Evolutionary conservation across 1,140 invertebrate species (phyloP), one percentile per base, ranked within the genome.

Genomic region (Drosophila kanapiae): DNA sequence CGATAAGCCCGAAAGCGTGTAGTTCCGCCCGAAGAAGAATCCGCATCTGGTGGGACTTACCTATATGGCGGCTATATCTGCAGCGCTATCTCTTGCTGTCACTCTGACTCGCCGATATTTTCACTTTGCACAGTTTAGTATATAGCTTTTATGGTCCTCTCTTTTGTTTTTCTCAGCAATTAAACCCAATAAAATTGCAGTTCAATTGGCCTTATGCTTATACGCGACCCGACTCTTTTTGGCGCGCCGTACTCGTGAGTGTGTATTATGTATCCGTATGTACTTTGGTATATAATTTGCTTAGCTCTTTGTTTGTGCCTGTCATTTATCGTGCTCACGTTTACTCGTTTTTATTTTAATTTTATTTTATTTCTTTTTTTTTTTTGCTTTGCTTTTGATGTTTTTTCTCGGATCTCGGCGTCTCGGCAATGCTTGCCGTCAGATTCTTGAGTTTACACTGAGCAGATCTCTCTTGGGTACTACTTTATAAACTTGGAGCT

Each of bases 151-250:
- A 37, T 42, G 13, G 23, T 42, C 23, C 45, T 64, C 64, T 45
- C 49, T 40, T 56, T 18, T 23, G 16, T 38, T 60, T 23, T 42
- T 61, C 69, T 61, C 16, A 63, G 64, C 48, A 82, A 82, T 82
- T 82, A 45, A 86, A 51, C 16, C 56, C 56, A 88, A 77, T 76
- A 63, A 69, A 69, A 43, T 65, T 43, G 27, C 35, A 64, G 47
- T 57, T 63, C 49, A 62, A 78, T 82, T 69, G 51, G 33, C 47
- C n/a, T 61, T 70, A 40, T 58, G 60, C 35, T 71, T 42, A 11
- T 38, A 29, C 45, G 18, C 31, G 48, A 29, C 38, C 27, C 31
- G 48, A 54, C 42, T 56, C 18, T 56, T 56, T 67, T 70, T 56
- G 48, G 67, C 67, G 63, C 23, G 31, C 9, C 64, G 14, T 56